Base-by-base conservation (phyloP, 2,888 invertebrate species). In the Stegana nigrithorax region DNA sequence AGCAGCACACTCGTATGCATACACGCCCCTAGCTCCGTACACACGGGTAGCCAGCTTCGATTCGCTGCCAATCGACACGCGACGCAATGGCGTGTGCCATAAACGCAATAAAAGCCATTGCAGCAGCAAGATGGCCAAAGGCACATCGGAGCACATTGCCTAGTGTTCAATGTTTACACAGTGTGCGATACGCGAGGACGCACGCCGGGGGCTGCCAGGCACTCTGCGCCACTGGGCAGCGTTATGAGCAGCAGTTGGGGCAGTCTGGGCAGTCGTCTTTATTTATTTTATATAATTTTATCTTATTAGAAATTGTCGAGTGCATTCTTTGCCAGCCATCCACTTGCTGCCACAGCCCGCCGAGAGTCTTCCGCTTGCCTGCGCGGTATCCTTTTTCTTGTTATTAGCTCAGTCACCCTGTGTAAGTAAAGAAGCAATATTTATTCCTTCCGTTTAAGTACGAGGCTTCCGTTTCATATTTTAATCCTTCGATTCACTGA, bases 301-400 rank as follows among this genome's bases (percentile, higher is more conserved):
- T 76, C 78, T 76, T 78, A 78, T 76, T 76, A 76, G 78, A 78
- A 76, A 76, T 76, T 78, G 78, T 76, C 76, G 74, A 76, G 76
- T 73, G 72, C 67, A 64, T 67, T 73, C 39, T 60, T 67, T 65
- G 14, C n/a, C n/a, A n/a, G n/a, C n/a, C n/a, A n/a, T n/a, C n/a
- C n/a, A n/a, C 4, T 7, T 51, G 5, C 47, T 25, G 32, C 56
- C 63, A 51, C 10, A 42, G 36, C 23, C 55, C 25, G 21, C 25
- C n/a, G 8, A n/a, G 21, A 10, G 10, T 10, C 12, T n/a, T 25
- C 1, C n/a, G 12, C 23, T 23, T 7, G 36, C 36, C 45, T 23
- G 6, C 45, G n/a, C n/a, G n/a, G n/a, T n/a, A n/a, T n/a, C n/a
- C n/a, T n/a, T n/a, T n/a, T n/a, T n/a, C n/a, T n/a, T n/a, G n/a